Evolutionary conservation across 64 coral and sea anemone genomes (phyloP), one percentile per base, ranked within the genome.

Genomic region (Montipora foliosa): DNA sequence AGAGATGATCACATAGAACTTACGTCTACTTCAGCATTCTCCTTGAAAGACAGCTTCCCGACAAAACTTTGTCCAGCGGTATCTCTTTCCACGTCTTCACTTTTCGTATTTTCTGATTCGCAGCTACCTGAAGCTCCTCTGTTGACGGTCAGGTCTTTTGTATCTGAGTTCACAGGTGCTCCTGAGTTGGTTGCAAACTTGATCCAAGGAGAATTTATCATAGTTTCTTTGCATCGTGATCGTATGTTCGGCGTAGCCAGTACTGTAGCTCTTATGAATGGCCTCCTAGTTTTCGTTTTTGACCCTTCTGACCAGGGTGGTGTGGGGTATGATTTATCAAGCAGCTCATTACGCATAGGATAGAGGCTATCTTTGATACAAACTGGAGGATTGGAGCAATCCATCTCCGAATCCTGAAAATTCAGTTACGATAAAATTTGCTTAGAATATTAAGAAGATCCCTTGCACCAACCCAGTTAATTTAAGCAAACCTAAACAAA

Each of bases 321-420:
- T 3, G 60, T 85, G 16, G 68, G 68, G 1, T 71, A 71, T 5
- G 37, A n/a, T 71, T 86, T 86, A 44, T 73, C 74, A 5, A 84
- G 19, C 8, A 97, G 75, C 44, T 97, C 95, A 76, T 94, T 97
- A 51, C 95, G 87, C 78, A 97, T 57, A 0, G 95, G 95, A n/a
- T 97, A 97, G 2, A 97, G 47, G 76, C 89, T 97, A 89, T 97
- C 95, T 53, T 91, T 97, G 4, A 94, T 85, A 64, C 92, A 94
- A 13, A 90, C 92, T 12, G 88, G 84, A 2, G 95, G 95, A 50
- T 89, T 97, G 16, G 64, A 19, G 47, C 92, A 94, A 21, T 94
- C 82, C 46, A 89, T 80, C 4, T 66, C 80, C 6, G 89, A 71
- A 53, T 90, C 91, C 95, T 97, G 21, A 37, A 37, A 10, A 81